phyloP scores from a whole-genome alignment of 2,797 vertebrate genomes.

The Poecilia velifera region DNA sequence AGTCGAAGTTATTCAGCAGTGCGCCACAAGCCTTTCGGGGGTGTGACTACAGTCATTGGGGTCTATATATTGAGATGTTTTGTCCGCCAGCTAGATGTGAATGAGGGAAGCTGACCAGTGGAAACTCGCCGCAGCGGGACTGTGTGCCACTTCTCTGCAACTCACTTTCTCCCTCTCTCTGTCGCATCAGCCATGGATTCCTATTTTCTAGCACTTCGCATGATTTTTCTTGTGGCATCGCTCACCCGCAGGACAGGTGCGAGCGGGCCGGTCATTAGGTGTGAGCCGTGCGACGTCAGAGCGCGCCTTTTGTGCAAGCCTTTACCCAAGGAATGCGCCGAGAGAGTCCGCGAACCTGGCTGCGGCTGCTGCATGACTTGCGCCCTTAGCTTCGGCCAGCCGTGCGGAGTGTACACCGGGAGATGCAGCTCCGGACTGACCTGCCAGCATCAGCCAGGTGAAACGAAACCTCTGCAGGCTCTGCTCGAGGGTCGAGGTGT shows the following conservation, averaged over 20 bases:
- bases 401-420: slow-evolving; percentile 91
- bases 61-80: slow-evolving; percentile 86
- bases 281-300: slow-evolving; percentile 86
- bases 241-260: slow-evolving; percentile 76
- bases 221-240: slow-evolving; percentile 77
- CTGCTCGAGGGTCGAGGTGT: slow-evolving; percentile 88
- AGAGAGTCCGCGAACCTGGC: slow-evolving; percentile 87
- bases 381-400: slow-evolving; percentile 82
- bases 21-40: slow-evolving; percentile 69
- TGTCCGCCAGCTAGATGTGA: slow-evolving; percentile 67
- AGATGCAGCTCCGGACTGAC: slow-evolving; percentile 86
- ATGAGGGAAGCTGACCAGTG: slow-evolving; percentile 67
- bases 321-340: slow-evolving; percentile 81
- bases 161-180: background rate
- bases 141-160: slow-evolving; percentile 42
- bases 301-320: slow-evolving; percentile 87
- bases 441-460: slow-evolving; percentile 84
- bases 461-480: slow-evolving; percentile 87
- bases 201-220: slow-evolving; percentile 78
- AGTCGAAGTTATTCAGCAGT: slow-evolving; percentile 57
- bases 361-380: slow-evolving; percentile 93
- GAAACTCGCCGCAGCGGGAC: slow-evolving; percentile 51
- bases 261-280: slow-evolving; percentile 86
- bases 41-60: slow-evolving; percentile 79
- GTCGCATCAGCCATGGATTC: slow-evolving; percentile 78